Evolutionary conservation across 2,113 vertebrate species (phyloP).

Genomic region (Xyrauchen texanus): DNA sequence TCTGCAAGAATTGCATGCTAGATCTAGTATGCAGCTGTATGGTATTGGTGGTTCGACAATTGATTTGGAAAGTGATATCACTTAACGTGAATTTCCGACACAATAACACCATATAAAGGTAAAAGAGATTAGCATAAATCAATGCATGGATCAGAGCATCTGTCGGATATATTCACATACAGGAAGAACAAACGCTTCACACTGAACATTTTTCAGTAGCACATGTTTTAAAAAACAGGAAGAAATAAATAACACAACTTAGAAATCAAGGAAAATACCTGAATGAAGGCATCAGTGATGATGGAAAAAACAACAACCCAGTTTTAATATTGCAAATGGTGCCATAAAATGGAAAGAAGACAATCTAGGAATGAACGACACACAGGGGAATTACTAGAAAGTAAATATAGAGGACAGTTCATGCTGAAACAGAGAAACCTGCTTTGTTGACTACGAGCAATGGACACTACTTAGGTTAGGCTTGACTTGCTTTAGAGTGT

Average conservation of each 20-base stretch:
- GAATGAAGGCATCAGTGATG: background rate
- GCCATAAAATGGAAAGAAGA: background rate
- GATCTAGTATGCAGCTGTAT: background rate
- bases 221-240: background rate
- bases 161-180: background rate
- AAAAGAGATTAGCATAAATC: slow-evolving; percentile 10
- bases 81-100: background rate
- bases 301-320: background rate
- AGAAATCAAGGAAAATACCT: slow-evolving; percentile 1
- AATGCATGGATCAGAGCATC: slow-evolving; percentile 2
- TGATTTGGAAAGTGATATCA: background rate
- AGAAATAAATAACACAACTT: background rate
- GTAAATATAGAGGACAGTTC: background rate
- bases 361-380: background rate
- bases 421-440: background rate
- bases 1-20: slow-evolving; percentile 12
- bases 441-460: too few species aligned
- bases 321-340: background rate
- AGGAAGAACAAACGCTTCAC: slow-evolving; percentile 1
- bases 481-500: too few species aligned
- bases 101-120: background rate
- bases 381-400: background rate
- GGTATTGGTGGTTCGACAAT: background rate
- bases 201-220: background rate
- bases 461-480: too few species aligned